Percentiles rank a stretch among this genome's conserved stretches.
Conservation (phyloP, 2,888 invertebrate genomes). For the Globia sparganii region DNA sequence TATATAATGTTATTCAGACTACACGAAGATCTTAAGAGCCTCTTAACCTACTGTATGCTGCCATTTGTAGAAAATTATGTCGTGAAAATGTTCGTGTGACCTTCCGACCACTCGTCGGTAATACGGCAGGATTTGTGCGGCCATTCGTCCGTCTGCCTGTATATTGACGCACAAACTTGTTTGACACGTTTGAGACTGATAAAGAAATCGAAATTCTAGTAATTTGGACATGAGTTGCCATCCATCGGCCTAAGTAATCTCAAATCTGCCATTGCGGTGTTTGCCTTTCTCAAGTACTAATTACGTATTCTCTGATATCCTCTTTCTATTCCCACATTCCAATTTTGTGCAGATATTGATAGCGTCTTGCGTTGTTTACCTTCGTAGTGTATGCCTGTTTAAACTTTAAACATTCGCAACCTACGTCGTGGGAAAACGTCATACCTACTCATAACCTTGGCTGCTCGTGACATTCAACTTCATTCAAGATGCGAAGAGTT, state of each 20-base stretch:
- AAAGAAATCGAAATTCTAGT: constrained; percentile 43
- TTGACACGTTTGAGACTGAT: constrained; percentile 42
- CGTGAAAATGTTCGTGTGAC: constrained; percentile 26
- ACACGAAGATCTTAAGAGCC: constrained; percentile 4
- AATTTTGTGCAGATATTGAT: background rate
- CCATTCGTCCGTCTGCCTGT: constrained; percentile 4
- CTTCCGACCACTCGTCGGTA: constrained; percentile 16
- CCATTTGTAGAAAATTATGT: constrained; percentile 18
- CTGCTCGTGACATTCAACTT: constrained; percentile 41
- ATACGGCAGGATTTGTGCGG: constrained; percentile 6
- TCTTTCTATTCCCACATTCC: background rate
- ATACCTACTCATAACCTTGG: constrained; percentile 26
- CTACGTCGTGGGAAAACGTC: background rate
- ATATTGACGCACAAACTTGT: constrained; percentile 49
- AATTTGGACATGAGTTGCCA: constrained; percentile 20
- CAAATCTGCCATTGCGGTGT: constrained; percentile 17
- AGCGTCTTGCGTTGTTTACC: background rate
- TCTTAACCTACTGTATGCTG: constrained; percentile 8
- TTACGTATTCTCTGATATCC: background rate
- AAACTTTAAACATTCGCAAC: background rate
- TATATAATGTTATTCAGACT: constrained; percentile 44
- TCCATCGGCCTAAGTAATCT: constrained; percentile 11
- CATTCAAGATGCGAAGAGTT: constrained; percentile 29
- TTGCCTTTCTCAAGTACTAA: constrained; percentile 11
- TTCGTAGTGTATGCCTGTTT: background rate